These are phyloP conservation scores for Luffia ferchaultella DNA, from an alignment of 2,888 invertebrate genomes.

Conservation along the genomic window DNA sequence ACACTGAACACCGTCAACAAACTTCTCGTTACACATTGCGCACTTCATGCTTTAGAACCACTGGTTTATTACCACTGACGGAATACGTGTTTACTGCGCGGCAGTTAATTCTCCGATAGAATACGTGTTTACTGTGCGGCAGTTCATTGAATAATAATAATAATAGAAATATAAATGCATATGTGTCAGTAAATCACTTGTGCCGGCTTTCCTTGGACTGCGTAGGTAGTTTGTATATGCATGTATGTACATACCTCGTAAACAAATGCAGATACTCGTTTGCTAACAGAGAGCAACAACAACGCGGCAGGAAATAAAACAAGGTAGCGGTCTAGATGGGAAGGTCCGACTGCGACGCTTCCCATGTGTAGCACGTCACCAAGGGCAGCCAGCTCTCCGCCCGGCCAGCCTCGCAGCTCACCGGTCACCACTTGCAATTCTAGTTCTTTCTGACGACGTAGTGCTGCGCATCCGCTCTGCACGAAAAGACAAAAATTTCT, in stretches of 20 bases:
- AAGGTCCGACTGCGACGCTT: slow-evolving; percentile 85
- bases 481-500: slow-evolving; percentile 12
- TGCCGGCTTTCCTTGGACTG: too few species aligned
- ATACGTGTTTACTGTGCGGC: too few species aligned
- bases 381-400: slow-evolving; percentile 64
- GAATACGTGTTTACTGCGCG: too few species aligned
- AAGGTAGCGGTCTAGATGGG: slow-evolving; percentile 89
- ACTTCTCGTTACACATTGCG: too few species aligned
- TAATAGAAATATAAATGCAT: too few species aligned
- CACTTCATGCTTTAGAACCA: too few species aligned
- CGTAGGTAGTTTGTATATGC: too few species aligned
- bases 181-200: too few species aligned
- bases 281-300: slow-evolving; percentile 89
- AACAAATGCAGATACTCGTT: slow-evolving; percentile 92
- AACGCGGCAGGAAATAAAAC: slow-evolving; percentile 91
- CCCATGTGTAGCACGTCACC: slow-evolving; percentile 94
- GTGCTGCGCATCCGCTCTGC: slow-evolving; percentile 86
- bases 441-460: slow-evolving; percentile 92
- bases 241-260: slow-evolving; percentile 90
- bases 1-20: too few species aligned
- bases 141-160: too few species aligned
- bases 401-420: slow-evolving; percentile 95
- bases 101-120: too few species aligned
- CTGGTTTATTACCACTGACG: too few species aligned
- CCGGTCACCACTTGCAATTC: slow-evolving; percentile 95